Conservation (phyloP, 35 echinoderm and acorn worm genomes). For the Heliocidaris erythrogramma region DNA sequence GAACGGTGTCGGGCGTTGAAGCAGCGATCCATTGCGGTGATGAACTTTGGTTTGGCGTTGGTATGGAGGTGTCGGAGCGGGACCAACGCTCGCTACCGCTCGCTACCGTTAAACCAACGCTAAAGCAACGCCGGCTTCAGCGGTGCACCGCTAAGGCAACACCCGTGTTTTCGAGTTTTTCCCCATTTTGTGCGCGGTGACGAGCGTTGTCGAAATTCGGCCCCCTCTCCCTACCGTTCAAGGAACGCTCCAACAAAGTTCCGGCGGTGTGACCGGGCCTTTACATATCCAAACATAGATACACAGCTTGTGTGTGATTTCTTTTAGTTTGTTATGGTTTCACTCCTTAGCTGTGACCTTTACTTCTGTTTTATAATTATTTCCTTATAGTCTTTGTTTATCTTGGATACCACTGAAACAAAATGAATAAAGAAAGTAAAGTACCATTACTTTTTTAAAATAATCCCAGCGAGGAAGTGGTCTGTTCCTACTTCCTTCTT, state of each 20-base stretch:
- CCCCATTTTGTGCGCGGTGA: conserved; percentile 19
- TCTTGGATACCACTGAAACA: no score
- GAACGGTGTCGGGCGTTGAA: conserved; percentile 31
- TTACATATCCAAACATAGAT: not conserved
- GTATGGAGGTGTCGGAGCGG: conserved; percentile 33
- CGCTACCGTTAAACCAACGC: conserved; percentile 32
- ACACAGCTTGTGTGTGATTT: no score
- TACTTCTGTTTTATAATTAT: no score
- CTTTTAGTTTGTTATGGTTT: no score
- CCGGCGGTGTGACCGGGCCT: conserved; percentile 7
- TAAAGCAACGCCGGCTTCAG: conserved; percentile 38
- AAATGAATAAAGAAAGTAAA: no score
- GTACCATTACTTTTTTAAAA: no score
- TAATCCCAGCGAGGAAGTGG: no score
- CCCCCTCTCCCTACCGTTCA: conserved; percentile 30
- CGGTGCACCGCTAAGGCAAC: conserved; percentile 36
- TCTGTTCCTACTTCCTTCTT: no score
- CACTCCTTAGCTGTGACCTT: no score
- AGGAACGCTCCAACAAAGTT: conserved; percentile 20
- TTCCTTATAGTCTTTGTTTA: no score
- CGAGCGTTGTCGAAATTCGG: not conserved
- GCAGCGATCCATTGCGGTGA: conserved; percentile 29
- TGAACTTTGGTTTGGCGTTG: conserved; percentile 31
- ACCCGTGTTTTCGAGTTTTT: conserved; percentile 27
- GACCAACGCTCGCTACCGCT: not conserved